Evolutionary conservation across 2,113 vertebrate genomes (phyloP).

Genomic region (Oenanthe melanoleuca): DNA sequence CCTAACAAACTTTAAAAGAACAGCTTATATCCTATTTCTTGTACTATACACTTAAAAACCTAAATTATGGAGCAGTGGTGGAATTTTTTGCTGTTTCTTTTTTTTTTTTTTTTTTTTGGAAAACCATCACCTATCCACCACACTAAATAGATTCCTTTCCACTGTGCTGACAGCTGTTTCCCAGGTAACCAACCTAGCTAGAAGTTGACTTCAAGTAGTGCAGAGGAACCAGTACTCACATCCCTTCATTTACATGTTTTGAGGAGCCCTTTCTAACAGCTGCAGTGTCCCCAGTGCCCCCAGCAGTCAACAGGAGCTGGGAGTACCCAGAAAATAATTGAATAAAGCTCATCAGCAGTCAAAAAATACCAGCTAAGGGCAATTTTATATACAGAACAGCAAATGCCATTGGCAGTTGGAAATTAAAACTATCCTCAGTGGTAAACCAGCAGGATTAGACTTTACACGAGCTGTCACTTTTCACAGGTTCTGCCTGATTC

Average conservation of each 20-base stretch:
- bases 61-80: neutral
- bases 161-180: constrained; percentile 60
- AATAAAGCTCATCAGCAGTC: constrained; percentile 44
- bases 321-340: constrained; percentile 10
- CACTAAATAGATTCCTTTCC: constrained; percentile 36
- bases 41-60: neutral
- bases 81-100: neutral
- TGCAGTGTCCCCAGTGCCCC: neutral
- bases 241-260: neutral
- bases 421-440: constrained; percentile 56
- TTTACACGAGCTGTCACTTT: neutral
- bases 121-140: neutral
- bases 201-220: constrained; percentile 49
- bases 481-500: neutral
- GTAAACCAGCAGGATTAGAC: constrained; percentile 34
- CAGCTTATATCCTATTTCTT: neutral
- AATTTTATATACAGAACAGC: constrained; percentile 15
- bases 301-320: neutral
- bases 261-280: neutral
- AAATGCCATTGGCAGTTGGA: constrained; percentile 38
- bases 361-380: constrained; percentile 21
- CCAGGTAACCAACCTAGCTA: constrained; percentile 57
- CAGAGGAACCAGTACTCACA: neutral
- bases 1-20: neutral
- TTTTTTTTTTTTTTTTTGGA: neutral